Evolutionary conservation across 2,113 vertebrate genomes (phyloP).

Genomic region (Sceloporus tristichus): DNA sequence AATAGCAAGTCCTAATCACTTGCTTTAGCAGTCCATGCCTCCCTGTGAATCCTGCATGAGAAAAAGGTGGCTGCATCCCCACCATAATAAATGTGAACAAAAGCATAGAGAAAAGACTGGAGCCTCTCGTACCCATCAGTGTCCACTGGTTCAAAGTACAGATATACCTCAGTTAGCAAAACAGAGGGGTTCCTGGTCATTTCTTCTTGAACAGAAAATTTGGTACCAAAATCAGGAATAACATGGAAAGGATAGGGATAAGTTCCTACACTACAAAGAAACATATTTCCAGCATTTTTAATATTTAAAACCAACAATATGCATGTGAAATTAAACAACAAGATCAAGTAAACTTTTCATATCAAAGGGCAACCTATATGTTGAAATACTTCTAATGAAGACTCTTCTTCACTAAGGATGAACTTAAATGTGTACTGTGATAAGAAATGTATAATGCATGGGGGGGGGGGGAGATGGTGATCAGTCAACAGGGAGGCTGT

Average conservation of each 20-base stretch:
- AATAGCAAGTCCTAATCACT: neutral
- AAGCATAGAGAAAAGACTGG: neutral
- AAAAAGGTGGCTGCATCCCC: rapidly evolving
- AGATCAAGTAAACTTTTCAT: too few relatives aligned
- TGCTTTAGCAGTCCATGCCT: neutral
- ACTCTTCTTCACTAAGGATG: neutral
- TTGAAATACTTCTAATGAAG: neutral
- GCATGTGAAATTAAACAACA: too few relatives aligned
- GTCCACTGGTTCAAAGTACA: neutral
- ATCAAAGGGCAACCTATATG: too few relatives aligned
- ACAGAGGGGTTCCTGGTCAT: too few relatives aligned
- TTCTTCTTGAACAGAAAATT: too few relatives aligned
- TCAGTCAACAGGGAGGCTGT: neutral
- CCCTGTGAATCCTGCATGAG: neutral
- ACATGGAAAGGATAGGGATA: too few relatives aligned
- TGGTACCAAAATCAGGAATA: too few relatives aligned
- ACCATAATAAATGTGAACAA: rapidly evolving
- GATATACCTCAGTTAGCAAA: too few relatives aligned
- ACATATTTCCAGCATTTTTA: too few relatives aligned
- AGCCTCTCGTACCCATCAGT: neutral
- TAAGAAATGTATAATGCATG: neutral
- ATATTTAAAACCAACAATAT: too few relatives aligned
- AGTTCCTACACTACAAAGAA: too few relatives aligned
- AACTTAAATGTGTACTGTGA: neutral
- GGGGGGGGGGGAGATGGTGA: too few relatives aligned